A percentile compares a stretch with the other conserved stretches of the same genome.
phyloP scores from a whole-genome alignment of 2,888 invertebrate species.

The Antheraea assamensis region DNA sequence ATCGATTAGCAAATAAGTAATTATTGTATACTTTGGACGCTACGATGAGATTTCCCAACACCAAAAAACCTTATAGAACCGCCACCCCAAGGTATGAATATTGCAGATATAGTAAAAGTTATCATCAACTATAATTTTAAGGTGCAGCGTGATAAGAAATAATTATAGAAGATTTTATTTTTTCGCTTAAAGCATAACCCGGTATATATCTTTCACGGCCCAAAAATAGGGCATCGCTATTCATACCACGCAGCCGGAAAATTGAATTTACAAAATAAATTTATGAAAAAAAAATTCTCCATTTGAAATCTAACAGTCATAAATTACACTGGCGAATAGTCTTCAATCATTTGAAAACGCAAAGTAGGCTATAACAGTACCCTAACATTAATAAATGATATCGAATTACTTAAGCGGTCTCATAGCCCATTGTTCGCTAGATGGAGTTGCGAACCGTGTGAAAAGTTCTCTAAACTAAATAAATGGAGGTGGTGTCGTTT shows the following conservation, averaged over 20 bases:
- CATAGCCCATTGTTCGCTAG: slow-evolving; percentile 61
- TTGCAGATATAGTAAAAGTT: no score
- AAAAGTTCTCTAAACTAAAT: slow-evolving; percentile 29
- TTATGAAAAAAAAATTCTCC: background rate
- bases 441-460: slow-evolving; percentile 36
- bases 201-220: background rate
- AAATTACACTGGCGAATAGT: slow-evolving; percentile 14
- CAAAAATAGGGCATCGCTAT: background rate
- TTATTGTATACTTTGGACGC: no score
- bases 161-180: no score
- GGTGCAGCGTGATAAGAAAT: no score
- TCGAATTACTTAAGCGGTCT: slow-evolving; percentile 55
- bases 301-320: slow-evolving; percentile 1
- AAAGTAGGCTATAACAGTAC: slow-evolving; percentile 40
- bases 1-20: no score
- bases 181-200: background rate
- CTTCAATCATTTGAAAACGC: slow-evolving; percentile 22
- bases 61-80: no score
- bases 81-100: no score
- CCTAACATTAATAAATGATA: slow-evolving; percentile 52
- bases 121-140: no score
- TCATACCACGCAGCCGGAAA: background rate
- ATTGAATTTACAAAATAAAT: background rate
- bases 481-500: slow-evolving; percentile 37
- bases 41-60: no score